Evolutionary conservation across 2,888 invertebrate genomes (phyloP), one percentile per base, ranked within the genome.

Genomic region (Augochlorella aurata): DNA sequence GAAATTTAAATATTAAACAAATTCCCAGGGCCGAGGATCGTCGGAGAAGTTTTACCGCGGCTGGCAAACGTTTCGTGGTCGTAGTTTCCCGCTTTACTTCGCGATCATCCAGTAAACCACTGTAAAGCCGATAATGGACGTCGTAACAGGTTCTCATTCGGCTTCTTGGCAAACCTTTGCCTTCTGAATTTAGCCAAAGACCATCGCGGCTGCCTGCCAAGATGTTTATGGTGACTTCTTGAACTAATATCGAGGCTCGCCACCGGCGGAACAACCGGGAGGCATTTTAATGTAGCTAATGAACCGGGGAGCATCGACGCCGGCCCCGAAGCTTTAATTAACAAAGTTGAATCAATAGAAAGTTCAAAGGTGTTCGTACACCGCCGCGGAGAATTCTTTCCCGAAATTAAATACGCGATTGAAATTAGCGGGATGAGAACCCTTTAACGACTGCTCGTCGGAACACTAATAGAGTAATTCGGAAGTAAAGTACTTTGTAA

Each of bases 81-180:
- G 70, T 63, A 61, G 52, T 73, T 61, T 58, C 9, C 61, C 29
- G 58, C 52, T 83, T 84, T 67, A 49, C 52, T 44, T 74, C 52
- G 45, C 52, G 76, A 79, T 83, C 61, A 69, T 83, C 75, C 63
- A 76, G 68, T 73, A 78, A 79, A 84, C 77, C 72, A 81, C 74
- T 73, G 83, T 73, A 82, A 77, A 80, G 67, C 71, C 79, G 81
- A 86, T 86, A 86, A 86, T 84, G 84, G 82, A 78, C 75, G 67
- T 76, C 74, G 85, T 82, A 86, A 86, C 84, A 85, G 85, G 77
- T 86, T 86, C 82, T 71, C 79, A 65, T 77, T 75, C 80, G 77
- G 75, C 69, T 81, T 85, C 85, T 85, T 85, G 86, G 84, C 84
- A 86, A 79, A 77, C 77, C 75, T 83, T 67, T 72, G 81, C 74